Percentiles rank a stretch among this genome's conserved stretches.
These are phyloP conservation scores for Chaenocephalus aceratus DNA, from an alignment of 2,113 vertebrate genomes.

Conservation along the genomic window DNA sequence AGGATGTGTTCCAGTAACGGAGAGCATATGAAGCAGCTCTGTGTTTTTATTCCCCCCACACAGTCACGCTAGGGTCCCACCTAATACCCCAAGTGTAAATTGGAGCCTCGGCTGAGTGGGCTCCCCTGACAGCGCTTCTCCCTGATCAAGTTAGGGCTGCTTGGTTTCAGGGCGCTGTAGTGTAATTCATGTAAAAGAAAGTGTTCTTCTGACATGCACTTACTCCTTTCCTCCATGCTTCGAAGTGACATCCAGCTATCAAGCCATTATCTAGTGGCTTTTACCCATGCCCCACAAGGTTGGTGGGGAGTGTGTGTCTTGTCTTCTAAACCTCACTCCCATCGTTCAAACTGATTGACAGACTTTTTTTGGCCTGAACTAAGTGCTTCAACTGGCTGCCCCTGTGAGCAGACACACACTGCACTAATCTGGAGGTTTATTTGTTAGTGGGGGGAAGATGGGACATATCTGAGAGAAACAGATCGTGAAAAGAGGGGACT, in stretches of 20 bases:
- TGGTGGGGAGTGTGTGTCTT: background rate
- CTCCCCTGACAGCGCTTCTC: slow-evolving; percentile 67
- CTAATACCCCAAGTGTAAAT: slow-evolving; percentile 81
- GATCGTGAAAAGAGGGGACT: slow-evolving; percentile 80
- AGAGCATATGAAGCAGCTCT: slow-evolving; percentile 48
- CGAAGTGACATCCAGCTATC: slow-evolving; percentile 74
- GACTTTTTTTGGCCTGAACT: slow-evolving; percentile 58
- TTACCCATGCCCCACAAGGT: slow-evolving; percentile 50
- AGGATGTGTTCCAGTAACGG: slow-evolving; percentile 47
- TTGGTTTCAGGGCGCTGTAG: slow-evolving; percentile 51
- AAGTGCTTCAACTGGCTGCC: slow-evolving; percentile 41
- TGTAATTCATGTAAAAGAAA: slow-evolving; percentile 82
- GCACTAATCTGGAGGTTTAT: slow-evolving; percentile 79
- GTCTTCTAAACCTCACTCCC: slow-evolving; percentile 37
- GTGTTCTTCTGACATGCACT: slow-evolving; percentile 59
- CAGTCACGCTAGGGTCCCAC: slow-evolving; percentile 70
- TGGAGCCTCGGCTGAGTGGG: slow-evolving; percentile 71
- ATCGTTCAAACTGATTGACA: slow-evolving; percentile 72
- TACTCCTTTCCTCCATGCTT: slow-evolving; percentile 46
- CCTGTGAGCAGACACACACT: slow-evolving; percentile 57
- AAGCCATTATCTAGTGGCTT: slow-evolving; percentile 72
- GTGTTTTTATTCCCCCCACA: slow-evolving; percentile 43
- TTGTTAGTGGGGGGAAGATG: slow-evolving; percentile 62
- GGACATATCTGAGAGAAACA: slow-evolving; percentile 84
- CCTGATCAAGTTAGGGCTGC: slow-evolving; percentile 36